A percentile compares a stretch with the other conserved stretches of the same genome.
phyloP scores from a whole-genome alignment of 1,140 invertebrate genomes.

The Tetraneura akinire region DNA sequence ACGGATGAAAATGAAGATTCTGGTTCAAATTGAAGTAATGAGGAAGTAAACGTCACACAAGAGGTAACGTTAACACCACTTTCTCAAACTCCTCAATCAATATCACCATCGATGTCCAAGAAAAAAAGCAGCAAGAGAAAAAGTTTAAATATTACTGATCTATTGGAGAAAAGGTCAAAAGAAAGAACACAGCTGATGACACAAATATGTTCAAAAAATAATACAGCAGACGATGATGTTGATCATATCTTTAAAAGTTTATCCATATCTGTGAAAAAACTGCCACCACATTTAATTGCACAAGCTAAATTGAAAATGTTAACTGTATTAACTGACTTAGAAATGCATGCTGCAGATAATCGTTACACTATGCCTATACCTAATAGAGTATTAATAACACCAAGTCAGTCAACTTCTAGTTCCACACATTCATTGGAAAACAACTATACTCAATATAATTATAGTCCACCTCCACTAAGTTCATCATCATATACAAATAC shows the following conservation, averaged over 20 bases:
- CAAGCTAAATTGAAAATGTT: constrained; percentile 42
- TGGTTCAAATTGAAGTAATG: not conserved
- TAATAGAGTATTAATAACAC: not conserved
- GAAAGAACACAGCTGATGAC: constrained; percentile 15
- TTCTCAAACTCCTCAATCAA: not conserved
- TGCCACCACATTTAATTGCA: constrained; percentile 29
- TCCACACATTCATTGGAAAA: not conserved
- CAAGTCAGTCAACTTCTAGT: constrained; percentile 1
- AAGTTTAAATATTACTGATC: constrained; percentile 1
- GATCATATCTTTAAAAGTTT: constrained; percentile 46
- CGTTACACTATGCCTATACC: not conserved
- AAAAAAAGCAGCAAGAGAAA: not conserved
- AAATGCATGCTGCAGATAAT: constrained; percentile 18
- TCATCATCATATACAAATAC: not conserved
- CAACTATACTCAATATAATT: constrained; percentile 5
- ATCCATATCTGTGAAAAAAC: constrained; percentile 34
- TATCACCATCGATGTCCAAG: not conserved
- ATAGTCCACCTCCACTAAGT: constrained; percentile 13
- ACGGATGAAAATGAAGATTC: constrained; percentile 9
- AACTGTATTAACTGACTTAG: constrained; percentile 4
- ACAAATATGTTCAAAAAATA: not conserved
- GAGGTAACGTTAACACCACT: not conserved
- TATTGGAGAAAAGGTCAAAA: not conserved
- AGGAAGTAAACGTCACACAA: constrained; percentile 6
- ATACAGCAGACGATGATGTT: constrained; percentile 32